These are phyloP conservation scores for Limnodromus scolopaceus DNA, from an alignment of 2,797 vertebrate species.

Conservation along the genomic window DNA sequence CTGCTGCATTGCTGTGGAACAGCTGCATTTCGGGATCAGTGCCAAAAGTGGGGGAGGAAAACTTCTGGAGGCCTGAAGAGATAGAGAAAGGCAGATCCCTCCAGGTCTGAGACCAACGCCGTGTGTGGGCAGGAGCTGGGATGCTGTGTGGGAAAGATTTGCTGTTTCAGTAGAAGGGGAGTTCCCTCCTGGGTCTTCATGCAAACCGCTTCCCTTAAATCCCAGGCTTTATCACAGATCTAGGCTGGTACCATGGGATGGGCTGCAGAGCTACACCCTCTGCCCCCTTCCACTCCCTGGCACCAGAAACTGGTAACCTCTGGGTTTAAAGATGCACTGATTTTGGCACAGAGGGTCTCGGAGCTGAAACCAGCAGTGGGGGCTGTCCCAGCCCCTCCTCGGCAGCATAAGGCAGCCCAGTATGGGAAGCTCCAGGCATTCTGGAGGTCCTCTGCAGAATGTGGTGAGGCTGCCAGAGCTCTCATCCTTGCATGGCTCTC, in stretches of 20 bases:
- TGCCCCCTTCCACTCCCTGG: not conserved
- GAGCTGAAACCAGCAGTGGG: not conserved
- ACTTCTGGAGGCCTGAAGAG: slow-evolving; percentile 39
- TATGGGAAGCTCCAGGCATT: not conserved
- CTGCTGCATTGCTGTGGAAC: not conserved
- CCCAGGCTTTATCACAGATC: slow-evolving; percentile 16
- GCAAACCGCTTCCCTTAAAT: not conserved
- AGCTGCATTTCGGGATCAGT: slow-evolving; percentile 38
- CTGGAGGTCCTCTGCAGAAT: not conserved
- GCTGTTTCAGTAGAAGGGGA: slow-evolving; percentile 19
- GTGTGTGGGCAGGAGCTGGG: slow-evolving; percentile 48
- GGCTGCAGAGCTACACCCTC: not conserved
- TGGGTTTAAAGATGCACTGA: not conserved
- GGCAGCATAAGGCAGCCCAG: rapidly evolving
- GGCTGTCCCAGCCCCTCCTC: rapidly evolving
- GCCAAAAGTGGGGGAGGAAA: slow-evolving; percentile 60
- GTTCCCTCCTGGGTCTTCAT: slow-evolving; percentile 21
- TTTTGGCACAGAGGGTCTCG: not conserved
- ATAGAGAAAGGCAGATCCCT: slow-evolving; percentile 27
- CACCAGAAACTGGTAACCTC: not conserved
- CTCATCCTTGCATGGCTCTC: not conserved
- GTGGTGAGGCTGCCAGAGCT: not conserved
- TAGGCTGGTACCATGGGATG: not conserved
- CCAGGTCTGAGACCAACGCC: not conserved
- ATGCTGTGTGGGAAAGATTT: slow-evolving; percentile 3